Evolutionary conservation across 2,797 vertebrate species (phyloP).

Genomic region (Phataginus tricuspis): DNA sequence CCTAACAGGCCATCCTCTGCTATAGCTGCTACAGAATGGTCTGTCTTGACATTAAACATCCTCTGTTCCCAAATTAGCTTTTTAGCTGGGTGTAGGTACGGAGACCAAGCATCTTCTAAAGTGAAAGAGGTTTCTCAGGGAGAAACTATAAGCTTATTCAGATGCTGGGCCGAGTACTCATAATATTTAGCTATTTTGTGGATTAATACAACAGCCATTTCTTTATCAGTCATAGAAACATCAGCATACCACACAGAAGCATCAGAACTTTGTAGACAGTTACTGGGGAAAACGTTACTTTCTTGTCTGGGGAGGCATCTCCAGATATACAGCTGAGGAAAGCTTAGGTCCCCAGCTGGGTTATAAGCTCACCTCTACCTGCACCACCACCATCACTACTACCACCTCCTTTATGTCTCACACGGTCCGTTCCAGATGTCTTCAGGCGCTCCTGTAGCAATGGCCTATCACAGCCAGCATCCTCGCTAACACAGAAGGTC

Average conservation of each 20-base stretch:
- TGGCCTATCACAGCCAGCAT: background rate
- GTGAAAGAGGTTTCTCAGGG: background rate
- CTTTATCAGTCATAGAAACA: background rate
- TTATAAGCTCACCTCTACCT: background rate
- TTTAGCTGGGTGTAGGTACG: constrained; percentile 37
- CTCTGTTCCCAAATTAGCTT: constrained; percentile 34
- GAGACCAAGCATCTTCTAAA: constrained; percentile 36
- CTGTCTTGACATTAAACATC: background rate
- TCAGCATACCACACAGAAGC: background rate
- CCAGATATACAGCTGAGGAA: background rate
- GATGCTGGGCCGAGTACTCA: background rate
- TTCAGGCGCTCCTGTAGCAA: background rate
- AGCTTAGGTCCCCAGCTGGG: background rate
- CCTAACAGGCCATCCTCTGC: background rate
- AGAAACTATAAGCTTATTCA: constrained; percentile 13
- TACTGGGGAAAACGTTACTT: background rate
- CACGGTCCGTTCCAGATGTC: background rate
- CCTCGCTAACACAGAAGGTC: background rate
- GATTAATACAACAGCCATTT: background rate
- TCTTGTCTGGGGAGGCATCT: background rate
- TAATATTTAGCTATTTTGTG: background rate
- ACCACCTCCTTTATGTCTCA: background rate
- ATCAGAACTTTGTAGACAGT: background rate
- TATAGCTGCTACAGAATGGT: background rate
- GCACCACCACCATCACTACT: background rate